Evolutionary conservation across 2,888 invertebrate genomes (phyloP), one percentile per base, ranked within the genome.

Genomic region (Scrobipalpa costella): DNA sequence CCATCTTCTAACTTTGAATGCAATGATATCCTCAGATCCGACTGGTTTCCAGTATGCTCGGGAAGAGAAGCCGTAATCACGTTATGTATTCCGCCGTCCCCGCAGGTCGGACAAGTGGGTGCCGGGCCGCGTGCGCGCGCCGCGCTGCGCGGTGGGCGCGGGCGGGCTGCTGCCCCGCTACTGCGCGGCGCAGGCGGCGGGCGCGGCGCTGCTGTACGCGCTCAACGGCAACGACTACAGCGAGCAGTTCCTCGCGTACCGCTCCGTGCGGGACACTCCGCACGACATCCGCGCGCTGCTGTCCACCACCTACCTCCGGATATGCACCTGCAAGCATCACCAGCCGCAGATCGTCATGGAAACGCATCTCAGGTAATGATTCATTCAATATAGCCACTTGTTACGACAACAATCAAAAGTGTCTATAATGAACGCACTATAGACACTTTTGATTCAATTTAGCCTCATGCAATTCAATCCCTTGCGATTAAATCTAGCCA

Each of bases 131-230:
- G 93, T 93, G 71, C 92, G 98, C 62, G 92, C 94, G 40, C 95
- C 98, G 0, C 85, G 87, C 70, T 94, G 95, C 71, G 94, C 95
- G 57, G 93, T 94, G 61, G 96, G 96, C 40, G 94, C 96, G 15
- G 96, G 96, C 21, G 97, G 97, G 8, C 92, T 98, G 62, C 86
- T 98, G 70, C 97, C 98, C n/a, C 91, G 94, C 3, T 98, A 96
- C 87, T 95, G 95, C 71, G 86, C 89, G 60, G 93, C 94, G 70
- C 75, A 75, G 66, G 71, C 66, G 19, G 69, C 68, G 68, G 98
- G 97, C 7, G 98, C 98, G 77, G 96, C 78, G 71, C 79, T 86
- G 74, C 93, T 98, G 66, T 94, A 95, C 83, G 92, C 93, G 67
- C 94, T 96, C 68, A 95, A 95, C 80, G 92, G 93, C 67, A 88